Conservation (phyloP, 2,113 vertebrate species). For the Macheiramphus alcinus region DNA sequence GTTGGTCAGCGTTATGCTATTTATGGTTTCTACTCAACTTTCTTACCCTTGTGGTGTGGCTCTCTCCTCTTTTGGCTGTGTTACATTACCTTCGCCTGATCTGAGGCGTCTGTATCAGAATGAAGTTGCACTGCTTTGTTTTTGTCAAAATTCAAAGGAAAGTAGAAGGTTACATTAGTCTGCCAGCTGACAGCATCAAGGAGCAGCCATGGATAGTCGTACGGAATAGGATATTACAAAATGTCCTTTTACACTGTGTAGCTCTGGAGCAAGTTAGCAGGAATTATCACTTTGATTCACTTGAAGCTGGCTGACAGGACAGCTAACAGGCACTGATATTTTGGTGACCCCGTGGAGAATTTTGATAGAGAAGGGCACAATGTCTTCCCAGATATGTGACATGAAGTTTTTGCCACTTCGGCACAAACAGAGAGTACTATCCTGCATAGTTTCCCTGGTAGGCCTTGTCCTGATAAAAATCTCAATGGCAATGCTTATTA, state of each 20-base stretch:
- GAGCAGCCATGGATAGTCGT: not conserved
- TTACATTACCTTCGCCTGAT: not conserved
- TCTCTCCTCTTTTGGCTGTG: not conserved
- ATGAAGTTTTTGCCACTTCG: not conserved
- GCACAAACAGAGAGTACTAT: not conserved
- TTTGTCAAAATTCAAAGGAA: not conserved
- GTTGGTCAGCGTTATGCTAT: rapidly evolving
- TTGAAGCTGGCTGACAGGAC: not conserved
- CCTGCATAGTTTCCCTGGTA: not conserved
- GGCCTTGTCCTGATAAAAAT: not conserved
- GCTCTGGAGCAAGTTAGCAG: not conserved
- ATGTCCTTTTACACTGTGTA: not conserved
- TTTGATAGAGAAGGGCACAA: not conserved
- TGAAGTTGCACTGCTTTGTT: not conserved
- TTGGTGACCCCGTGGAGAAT: not conserved
- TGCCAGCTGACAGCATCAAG: not conserved
- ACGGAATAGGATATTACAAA: not conserved
- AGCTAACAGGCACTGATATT: not conserved
- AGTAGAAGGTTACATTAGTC: not conserved
- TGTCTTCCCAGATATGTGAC: not conserved
- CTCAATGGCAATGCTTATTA: not conserved
- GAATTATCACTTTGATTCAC: not conserved
- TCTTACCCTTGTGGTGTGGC: not conserved
- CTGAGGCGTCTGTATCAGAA: not conserved
- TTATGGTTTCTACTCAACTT: not conserved